phyloP scores from a whole-genome alignment of 1,140 invertebrate genomes.

The Aphaenogaster floridana region DNA sequence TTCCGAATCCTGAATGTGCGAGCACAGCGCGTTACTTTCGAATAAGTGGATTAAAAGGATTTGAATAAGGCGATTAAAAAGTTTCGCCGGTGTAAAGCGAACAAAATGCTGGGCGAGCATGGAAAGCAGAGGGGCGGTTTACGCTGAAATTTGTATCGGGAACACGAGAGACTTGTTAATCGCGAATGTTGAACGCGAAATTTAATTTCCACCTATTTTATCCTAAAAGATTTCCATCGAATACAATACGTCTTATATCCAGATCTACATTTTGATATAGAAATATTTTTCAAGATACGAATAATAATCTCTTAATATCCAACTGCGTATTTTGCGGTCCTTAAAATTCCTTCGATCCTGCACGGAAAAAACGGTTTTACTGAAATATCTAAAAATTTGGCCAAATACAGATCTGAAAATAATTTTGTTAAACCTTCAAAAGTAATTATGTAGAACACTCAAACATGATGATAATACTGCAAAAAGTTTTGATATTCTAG shows the following conservation, averaged over 20 bases:
- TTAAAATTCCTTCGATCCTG: background rate
- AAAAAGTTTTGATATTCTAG: too few relatives aligned
- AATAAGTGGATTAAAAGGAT: conserved; percentile 60
- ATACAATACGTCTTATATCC: background rate
- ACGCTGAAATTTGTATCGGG: conserved; percentile 29
- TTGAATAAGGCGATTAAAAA: conserved; percentile 65
- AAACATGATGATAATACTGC: too few relatives aligned
- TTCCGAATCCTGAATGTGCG: conserved; percentile 44
- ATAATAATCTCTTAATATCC: background rate
- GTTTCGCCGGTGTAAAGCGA: conserved; percentile 48
- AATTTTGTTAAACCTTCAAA: too few relatives aligned
- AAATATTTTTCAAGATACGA: background rate
- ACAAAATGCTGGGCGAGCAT: conserved; percentile 39
- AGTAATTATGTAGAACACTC: too few relatives aligned
- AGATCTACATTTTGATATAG: background rate
- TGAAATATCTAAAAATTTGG: too few relatives aligned
- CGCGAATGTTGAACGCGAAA: conserved; percentile 19
- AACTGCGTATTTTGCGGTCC: background rate
- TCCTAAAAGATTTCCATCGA: background rate
- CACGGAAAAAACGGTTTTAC: too few relatives aligned
- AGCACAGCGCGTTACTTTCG: conserved; percentile 47
- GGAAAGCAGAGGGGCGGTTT: conserved; percentile 30
- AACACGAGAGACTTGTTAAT: conserved; percentile 36
- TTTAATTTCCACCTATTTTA: conserved; percentile 31
- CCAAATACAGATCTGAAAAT: too few relatives aligned